A percentile compares a stretch with the other conserved stretches of the same genome.
Evolutionary conservation across 2,113 vertebrate genomes (phyloP).

Genomic region (Hirundichthys speculiger): DNA sequence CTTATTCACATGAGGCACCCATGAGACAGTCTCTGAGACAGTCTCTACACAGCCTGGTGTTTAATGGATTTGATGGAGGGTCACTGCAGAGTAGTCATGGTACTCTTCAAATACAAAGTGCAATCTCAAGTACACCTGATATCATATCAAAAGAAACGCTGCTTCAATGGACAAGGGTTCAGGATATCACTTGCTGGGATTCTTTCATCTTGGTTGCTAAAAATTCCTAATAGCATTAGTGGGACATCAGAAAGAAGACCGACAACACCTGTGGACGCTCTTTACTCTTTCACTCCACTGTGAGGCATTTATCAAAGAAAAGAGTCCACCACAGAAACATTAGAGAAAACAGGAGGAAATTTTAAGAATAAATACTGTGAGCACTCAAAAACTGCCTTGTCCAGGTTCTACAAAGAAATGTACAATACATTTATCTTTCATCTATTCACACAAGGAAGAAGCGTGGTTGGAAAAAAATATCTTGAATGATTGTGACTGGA

Average conservation of each 20-base stretch:
- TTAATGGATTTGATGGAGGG: slow-evolving; percentile 33
- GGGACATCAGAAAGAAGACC: slow-evolving; percentile 49
- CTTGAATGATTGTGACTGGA: too few species aligned
- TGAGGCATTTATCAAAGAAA: slow-evolving; percentile 10
- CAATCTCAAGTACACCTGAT: slow-evolving; percentile 68
- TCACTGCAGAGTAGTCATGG: neutral
- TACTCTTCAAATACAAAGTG: slow-evolving; percentile 38
- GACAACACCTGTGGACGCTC: slow-evolving; percentile 22
- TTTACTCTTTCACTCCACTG: slow-evolving; percentile 19
- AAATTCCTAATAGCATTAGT: slow-evolving; percentile 34
- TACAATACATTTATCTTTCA: too few species aligned
- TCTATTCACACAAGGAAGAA: too few species aligned
- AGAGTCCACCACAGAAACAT: slow-evolving; percentile 16
- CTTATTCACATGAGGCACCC: slow-evolving; percentile 29
- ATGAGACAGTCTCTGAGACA: slow-evolving; percentile 30
- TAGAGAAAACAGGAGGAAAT: neutral
- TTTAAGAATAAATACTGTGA: too few species aligned
- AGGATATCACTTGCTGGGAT: slow-evolving; percentile 44
- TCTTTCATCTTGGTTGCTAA: slow-evolving; percentile 56
- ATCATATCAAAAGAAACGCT: slow-evolving; percentile 56
- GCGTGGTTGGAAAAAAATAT: too few species aligned
- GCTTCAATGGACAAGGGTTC: slow-evolving; percentile 52
- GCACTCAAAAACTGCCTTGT: too few species aligned
- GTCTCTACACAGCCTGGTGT: slow-evolving; percentile 28
- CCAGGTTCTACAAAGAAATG: too few species aligned